Percentiles rank a stretch among this genome's conserved stretches.
phyloP scores from a whole-genome alignment of 2,888 invertebrate species.

The Ypsolopha scabrella region DNA sequence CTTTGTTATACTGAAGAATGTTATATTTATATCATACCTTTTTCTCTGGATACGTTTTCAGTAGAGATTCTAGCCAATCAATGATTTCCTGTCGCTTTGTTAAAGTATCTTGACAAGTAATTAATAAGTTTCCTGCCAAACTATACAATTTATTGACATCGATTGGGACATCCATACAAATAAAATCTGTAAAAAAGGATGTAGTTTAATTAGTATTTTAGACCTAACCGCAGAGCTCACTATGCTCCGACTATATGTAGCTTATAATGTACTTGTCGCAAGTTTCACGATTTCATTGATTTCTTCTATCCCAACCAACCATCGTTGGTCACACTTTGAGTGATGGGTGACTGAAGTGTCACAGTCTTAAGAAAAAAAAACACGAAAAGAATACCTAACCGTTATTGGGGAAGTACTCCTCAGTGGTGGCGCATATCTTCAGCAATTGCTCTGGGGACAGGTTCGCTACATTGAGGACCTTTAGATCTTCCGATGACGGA shows the following conservation, averaged over 20 bases:
- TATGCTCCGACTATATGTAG: too few species aligned
- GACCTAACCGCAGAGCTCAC: too few species aligned
- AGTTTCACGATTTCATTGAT: too few species aligned
- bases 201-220: too few species aligned
- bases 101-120: conserved; percentile 43
- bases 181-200: not conserved
- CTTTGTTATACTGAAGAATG: not conserved
- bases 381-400: too few species aligned
- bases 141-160: conserved; percentile 37
- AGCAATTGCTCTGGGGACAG: conserved; percentile 42
- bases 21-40: conserved; percentile 20
- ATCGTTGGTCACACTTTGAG: too few species aligned
- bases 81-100: conserved; percentile 45
- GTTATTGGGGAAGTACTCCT: not conserved
- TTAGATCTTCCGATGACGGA: conserved; percentile 38
- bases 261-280: too few species aligned
- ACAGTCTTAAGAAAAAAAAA: too few species aligned
- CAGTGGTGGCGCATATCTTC: conserved; percentile 27
- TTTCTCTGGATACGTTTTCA: conserved; percentile 24
- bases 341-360: too few species aligned
- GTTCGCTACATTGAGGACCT: conserved; percentile 45
- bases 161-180: conserved; percentile 13
- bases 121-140: conserved; percentile 39
- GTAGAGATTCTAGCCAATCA: conserved; percentile 35
- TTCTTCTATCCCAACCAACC: too few species aligned